Conservation (phyloP, 2,113 vertebrate genomes). For the Taxidea taxus region DNA sequence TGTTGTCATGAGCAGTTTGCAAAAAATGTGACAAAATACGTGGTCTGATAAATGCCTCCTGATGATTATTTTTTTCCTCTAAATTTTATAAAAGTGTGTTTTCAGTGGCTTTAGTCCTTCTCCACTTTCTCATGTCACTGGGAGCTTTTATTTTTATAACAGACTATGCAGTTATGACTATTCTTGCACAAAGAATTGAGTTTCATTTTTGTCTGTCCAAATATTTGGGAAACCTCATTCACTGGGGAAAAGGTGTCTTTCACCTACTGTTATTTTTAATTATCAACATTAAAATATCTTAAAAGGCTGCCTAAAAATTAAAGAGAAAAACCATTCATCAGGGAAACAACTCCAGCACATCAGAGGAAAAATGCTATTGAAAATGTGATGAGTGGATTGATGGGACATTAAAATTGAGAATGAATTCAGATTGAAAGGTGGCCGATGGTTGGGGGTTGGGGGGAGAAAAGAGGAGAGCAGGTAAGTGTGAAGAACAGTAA, state of each 20-base stretch:
- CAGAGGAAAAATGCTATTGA: not conserved
- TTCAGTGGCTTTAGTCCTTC: not conserved
- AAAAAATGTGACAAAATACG: not conserved
- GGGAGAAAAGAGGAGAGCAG: no score
- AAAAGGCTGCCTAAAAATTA: slow-evolving; percentile 47
- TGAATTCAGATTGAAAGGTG: not conserved
- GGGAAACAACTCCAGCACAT: slow-evolving; percentile 8
- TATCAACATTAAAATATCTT: slow-evolving; percentile 47
- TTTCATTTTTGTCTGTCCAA: slow-evolving; percentile 51
- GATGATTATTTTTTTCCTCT: not conserved
- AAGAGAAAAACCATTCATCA: slow-evolving; percentile 22
- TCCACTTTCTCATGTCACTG: slow-evolving; percentile 9
- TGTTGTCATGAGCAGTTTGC: not conserved
- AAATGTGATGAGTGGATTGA: not conserved
- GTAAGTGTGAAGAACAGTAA: no score
- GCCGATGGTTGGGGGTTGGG: rapidly evolving
- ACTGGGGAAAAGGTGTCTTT: slow-evolving; percentile 56
- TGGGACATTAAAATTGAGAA: not conserved
- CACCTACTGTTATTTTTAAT: slow-evolving; percentile 57
- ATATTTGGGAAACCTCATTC: slow-evolving; percentile 60
- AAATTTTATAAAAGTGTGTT: slow-evolving; percentile 21
- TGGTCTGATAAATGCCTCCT: not conserved
- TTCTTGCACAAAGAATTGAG: slow-evolving; percentile 38
- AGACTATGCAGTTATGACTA: slow-evolving; percentile 43
- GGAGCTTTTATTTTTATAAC: slow-evolving; percentile 46